Evolutionary conservation across 2,797 vertebrate genomes (phyloP).

Genomic region (Sebastes hubbsi): DNA sequence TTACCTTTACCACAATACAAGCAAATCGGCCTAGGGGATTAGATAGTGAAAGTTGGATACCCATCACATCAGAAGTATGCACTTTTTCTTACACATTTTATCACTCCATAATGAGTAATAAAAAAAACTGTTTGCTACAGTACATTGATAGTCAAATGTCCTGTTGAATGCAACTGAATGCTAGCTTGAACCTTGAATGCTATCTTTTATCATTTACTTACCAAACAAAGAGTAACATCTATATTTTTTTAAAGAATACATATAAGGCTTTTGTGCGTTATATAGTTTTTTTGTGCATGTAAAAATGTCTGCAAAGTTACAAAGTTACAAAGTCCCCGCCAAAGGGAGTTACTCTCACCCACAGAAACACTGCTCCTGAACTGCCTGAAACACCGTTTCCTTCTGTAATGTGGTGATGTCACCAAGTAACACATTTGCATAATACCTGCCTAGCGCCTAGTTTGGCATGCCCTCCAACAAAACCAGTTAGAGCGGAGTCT

Average conservation of each 20-base stretch:
- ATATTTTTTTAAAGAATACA: fast-evolving
- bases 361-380: too few species aligned
- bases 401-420: too few species aligned
- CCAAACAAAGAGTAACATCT: neutral
- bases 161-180: neutral
- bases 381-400: too few species aligned
- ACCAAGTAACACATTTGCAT: too few species aligned
- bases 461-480: too few species aligned
- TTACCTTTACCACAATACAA: neutral
- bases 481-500: too few species aligned
- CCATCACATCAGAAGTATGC: neutral
- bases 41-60: neutral
- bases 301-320: too few species aligned
- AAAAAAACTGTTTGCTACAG: neutral
- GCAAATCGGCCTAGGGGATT: neutral
- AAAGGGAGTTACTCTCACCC: too few species aligned
- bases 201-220: neutral
- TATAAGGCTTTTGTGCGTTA: neutral
- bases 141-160: neutral
- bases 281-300: too few species aligned
- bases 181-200: neutral
- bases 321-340: too few species aligned
- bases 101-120: neutral
- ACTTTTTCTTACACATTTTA: neutral
- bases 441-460: too few species aligned